phyloP scores from a whole-genome alignment of 2,797 vertebrate genomes.

The Microchirus variegatus region DNA sequence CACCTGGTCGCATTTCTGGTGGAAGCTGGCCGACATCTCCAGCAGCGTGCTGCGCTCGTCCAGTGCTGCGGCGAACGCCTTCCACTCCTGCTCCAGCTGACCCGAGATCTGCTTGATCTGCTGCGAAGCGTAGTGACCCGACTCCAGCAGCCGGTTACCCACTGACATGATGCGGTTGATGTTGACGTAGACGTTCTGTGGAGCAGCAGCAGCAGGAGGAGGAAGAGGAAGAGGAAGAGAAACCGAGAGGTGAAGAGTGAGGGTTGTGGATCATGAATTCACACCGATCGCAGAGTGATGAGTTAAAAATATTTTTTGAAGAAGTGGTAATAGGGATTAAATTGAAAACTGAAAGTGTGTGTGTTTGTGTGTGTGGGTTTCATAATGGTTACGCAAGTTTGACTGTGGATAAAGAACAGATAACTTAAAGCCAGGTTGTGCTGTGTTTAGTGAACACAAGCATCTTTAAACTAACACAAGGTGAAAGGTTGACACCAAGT shows the following conservation, averaged over 20 bases:
- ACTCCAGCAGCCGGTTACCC: conserved; percentile 95
- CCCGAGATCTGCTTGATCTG: conserved; percentile 98
- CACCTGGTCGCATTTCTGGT: conserved; percentile 98
- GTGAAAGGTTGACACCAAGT: conserved; percentile 44
- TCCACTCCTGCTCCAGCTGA: conserved; percentile 98
- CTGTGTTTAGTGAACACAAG: conserved; percentile 29
- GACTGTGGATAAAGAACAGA: conserved; percentile 53
- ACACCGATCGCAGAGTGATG: too few species aligned
- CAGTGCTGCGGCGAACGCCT: conserved; percentile 94
- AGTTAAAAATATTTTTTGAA: too few species aligned
- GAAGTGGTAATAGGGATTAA: too few species aligned
- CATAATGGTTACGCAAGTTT: conserved; percentile 69
- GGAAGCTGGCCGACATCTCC: conserved; percentile 97
- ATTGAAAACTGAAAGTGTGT: too few species aligned
- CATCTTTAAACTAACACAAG: conserved; percentile 53
- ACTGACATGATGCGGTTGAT: conserved; percentile 99
- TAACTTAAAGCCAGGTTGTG: conserved; percentile 63
- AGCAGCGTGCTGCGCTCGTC: conserved; percentile 96
- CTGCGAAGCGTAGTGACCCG: conserved; percentile 96
- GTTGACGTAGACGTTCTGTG: conserved; percentile 97
- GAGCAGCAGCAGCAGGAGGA: too few species aligned
- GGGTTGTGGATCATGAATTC: neutral
- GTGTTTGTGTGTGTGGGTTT: conserved; percentile 53
- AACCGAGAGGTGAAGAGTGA: neutral
- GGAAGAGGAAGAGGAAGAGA: neutral